Evolutionary conservation across 2,113 vertebrate genomes (phyloP).

Genomic region (Atractosteus spatula): DNA sequence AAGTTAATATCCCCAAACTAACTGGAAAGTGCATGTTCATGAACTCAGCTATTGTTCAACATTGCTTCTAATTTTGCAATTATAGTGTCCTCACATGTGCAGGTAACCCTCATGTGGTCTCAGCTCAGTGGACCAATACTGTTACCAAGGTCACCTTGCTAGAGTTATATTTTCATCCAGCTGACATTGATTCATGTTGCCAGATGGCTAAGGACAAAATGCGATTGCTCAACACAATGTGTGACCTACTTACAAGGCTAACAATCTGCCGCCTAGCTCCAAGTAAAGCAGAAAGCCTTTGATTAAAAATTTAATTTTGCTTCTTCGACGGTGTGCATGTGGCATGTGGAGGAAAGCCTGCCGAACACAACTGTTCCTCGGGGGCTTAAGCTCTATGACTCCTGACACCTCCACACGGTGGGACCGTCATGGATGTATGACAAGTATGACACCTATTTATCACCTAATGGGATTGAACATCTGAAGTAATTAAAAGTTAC

Average conservation of each 20-base stretch:
- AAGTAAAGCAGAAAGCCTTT: conserved; percentile 43
- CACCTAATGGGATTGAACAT: conserved; percentile 32
- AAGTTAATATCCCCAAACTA: conserved; percentile 3
- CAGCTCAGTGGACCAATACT: conserved; percentile 34
- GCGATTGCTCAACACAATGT: conserved; percentile 50
- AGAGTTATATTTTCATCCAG: conserved; percentile 57
- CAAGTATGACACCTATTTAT: conserved; percentile 28
- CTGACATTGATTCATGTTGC: conserved; percentile 72
- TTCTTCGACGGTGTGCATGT: conserved; percentile 39
- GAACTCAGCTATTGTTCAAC: background rate
- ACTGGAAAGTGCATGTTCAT: background rate
- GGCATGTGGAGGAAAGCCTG: conserved; percentile 20
- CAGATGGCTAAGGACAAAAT: conserved; percentile 80
- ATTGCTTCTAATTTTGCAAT: conserved; percentile 22
- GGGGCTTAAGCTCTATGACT: conserved; percentile 19
- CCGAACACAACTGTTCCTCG: conserved; percentile 24
- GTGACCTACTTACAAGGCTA: conserved; percentile 70
- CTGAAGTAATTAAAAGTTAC: conserved; percentile 35
- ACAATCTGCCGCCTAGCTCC: conserved; percentile 63
- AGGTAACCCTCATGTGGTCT: conserved; percentile 41
- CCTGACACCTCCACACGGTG: conserved; percentile 9
- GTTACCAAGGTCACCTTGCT: conserved; percentile 65
- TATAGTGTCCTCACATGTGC: conserved; percentile 20
- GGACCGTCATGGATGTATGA: background rate
- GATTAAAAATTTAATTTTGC: conserved; percentile 59